phyloP scores from a whole-genome alignment of 1,140 invertebrate genomes.

The Temnothorax longispinosus region DNA sequence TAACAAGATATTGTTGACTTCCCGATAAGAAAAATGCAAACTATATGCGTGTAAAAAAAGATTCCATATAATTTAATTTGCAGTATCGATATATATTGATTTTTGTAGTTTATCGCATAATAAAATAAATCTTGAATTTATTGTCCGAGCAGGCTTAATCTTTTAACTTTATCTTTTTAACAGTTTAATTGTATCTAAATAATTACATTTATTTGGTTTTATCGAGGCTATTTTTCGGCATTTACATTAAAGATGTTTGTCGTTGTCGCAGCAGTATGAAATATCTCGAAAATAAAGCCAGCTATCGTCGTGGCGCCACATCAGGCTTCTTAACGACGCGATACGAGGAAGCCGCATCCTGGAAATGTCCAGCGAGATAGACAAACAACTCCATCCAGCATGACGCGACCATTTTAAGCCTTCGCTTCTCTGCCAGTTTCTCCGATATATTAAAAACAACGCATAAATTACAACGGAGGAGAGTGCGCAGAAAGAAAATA shows the following conservation, averaged over 20 bases:
- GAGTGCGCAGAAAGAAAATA: background rate
- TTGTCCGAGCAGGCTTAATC: background rate
- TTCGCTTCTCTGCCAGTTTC: background rate
- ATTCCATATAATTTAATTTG: background rate
- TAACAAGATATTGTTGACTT: slow-evolving; percentile 12
- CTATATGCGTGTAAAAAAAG: background rate
- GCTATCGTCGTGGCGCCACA: background rate
- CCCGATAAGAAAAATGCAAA: background rate
- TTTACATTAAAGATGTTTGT: background rate
- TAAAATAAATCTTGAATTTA: background rate
- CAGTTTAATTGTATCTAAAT: background rate
- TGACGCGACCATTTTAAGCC: slow-evolving; percentile 29
- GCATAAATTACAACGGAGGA: slow-evolving; percentile 6
- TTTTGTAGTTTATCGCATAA: background rate
- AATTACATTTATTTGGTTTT: background rate
- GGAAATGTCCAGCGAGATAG: slow-evolving; percentile 71
- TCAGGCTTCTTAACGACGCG: slow-evolving; percentile 36
- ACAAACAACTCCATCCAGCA: slow-evolving; percentile 33
- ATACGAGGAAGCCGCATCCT: slow-evolving; percentile 72
- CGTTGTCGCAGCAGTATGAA: background rate
- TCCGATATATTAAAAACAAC: slow-evolving; percentile 8
- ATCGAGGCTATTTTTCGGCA: background rate
- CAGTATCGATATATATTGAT: background rate
- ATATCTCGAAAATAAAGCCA: background rate
- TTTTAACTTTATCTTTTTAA: slow-evolving; percentile 5